phyloP scores from a whole-genome alignment of 2,113 vertebrate species.

The Dolichotis patagonum region DNA sequence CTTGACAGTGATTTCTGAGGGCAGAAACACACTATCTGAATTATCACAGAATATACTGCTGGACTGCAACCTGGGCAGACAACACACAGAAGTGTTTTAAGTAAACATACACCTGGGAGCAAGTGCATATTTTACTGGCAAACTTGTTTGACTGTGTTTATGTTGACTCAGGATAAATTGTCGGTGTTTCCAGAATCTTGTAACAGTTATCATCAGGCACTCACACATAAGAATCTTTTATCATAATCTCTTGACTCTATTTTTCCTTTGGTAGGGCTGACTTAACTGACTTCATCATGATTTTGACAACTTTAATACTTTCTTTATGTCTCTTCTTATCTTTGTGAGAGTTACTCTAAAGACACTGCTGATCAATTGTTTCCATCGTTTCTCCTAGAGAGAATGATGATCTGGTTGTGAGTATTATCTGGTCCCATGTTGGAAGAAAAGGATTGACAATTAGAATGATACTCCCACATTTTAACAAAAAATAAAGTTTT shows the following conservation, averaged over 20 bases:
- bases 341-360: not conserved
- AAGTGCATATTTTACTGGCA: not conserved
- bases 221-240: not conserved
- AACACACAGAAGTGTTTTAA: not conserved
- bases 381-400: not conserved
- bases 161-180: not conserved
- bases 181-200: not conserved
- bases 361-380: not conserved
- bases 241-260: not conserved
- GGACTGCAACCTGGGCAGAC: not conserved
- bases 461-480: not conserved
- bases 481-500: not conserved
- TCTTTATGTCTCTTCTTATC: not conserved
- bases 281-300: not conserved
- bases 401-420: not conserved
- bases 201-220: not conserved
- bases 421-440: not conserved
- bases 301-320: not conserved
- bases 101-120: not conserved
- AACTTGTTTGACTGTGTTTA: not conserved
- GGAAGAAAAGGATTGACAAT: not conserved
- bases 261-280: not conserved
- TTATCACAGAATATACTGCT: not conserved
- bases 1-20: not conserved
- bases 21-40: not conserved